These are phyloP conservation scores for Watsonalla cultraria DNA, from an alignment of 2,888 invertebrate genomes.

Conservation along the genomic window DNA sequence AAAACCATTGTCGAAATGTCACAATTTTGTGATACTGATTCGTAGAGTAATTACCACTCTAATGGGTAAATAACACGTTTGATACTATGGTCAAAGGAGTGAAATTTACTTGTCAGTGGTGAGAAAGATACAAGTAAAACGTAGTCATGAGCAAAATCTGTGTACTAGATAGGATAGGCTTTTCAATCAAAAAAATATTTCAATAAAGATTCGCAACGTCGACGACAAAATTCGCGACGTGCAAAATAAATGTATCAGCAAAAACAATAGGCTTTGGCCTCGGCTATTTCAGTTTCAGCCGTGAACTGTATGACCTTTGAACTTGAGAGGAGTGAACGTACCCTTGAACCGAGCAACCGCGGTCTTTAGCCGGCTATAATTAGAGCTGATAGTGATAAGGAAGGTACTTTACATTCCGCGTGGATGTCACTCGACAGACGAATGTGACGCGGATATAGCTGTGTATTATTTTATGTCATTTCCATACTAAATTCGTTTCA, in stretches of 20 bases:
- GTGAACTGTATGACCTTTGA: constrained; percentile 71
- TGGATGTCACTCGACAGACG: constrained; percentile 27
- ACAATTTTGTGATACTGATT: constrained; percentile 30
- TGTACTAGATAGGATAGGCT: no score
- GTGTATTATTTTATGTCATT: background rate
- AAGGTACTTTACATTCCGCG: constrained; percentile 29
- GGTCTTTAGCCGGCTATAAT: constrained; percentile 64
- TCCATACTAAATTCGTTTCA: no score
- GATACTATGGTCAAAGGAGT: no score
- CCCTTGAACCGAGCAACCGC: constrained; percentile 66
- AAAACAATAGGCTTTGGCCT: constrained; percentile 19
- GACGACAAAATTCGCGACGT: background rate
- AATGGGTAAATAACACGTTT: background rate
- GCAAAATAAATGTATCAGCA: background rate
- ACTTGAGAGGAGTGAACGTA: constrained; percentile 68
- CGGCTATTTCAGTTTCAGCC: constrained; percentile 36
- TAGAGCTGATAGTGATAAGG: constrained; percentile 55
- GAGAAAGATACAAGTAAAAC: no score
- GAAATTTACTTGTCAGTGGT: no score
- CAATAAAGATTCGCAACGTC: background rate
- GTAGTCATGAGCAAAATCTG: no score
- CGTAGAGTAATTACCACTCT: constrained; percentile 12
- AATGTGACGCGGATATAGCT: constrained; percentile 2
- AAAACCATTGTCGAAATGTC: constrained; percentile 44
- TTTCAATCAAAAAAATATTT: no score